These are phyloP conservation scores for Heliconius charithonia DNA, from an alignment of 2,888 invertebrate species.

Conservation along the genomic window DNA sequence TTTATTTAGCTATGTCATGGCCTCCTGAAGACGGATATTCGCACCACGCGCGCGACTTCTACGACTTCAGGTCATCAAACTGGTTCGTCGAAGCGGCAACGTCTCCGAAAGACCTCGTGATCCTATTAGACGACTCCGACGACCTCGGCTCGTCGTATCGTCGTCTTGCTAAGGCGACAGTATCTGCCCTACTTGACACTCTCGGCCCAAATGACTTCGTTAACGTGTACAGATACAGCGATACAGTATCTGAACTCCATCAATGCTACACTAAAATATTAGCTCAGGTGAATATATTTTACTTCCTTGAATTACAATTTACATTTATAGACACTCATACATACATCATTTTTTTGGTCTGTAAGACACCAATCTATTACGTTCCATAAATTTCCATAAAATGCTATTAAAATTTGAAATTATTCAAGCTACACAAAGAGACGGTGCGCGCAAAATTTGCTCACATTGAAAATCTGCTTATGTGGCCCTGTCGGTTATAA, in stretches of 20 bases:
- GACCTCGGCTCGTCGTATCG: slow-evolving; percentile 93
- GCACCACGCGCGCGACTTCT: slow-evolving; percentile 91
- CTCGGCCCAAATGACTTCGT: slow-evolving; percentile 98
- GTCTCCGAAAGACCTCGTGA: slow-evolving; percentile 98
- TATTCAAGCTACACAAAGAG: slow-evolving; percentile 25
- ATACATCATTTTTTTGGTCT: not conserved
- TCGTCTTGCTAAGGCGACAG: slow-evolving; percentile 94
- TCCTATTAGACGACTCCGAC: slow-evolving; percentile 95
- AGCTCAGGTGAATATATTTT: slow-evolving; percentile 87
- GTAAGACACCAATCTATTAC: not conserved
- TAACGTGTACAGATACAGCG: slow-evolving; percentile 96
- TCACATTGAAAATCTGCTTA: slow-evolving; percentile 30
- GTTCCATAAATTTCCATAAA: slow-evolving; percentile 13
- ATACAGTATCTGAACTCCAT: slow-evolving; percentile 91
- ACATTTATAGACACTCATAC: not conserved
- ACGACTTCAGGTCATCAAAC: slow-evolving; percentile 96
- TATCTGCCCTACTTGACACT: slow-evolving; percentile 95
- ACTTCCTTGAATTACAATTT: not conserved
- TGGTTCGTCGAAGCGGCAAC: slow-evolving; percentile 99
- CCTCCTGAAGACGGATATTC: slow-evolving; percentile 91
- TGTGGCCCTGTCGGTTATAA: slow-evolving; percentile 28
- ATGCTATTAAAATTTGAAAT: slow-evolving; percentile 26
- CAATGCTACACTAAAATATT: slow-evolving; percentile 95
- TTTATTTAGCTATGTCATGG: slow-evolving; percentile 88
- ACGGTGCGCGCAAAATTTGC: slow-evolving; percentile 20